Evolutionary conservation across 1,140 invertebrate species (phyloP).

Genomic region (Orussus abietinus): DNA sequence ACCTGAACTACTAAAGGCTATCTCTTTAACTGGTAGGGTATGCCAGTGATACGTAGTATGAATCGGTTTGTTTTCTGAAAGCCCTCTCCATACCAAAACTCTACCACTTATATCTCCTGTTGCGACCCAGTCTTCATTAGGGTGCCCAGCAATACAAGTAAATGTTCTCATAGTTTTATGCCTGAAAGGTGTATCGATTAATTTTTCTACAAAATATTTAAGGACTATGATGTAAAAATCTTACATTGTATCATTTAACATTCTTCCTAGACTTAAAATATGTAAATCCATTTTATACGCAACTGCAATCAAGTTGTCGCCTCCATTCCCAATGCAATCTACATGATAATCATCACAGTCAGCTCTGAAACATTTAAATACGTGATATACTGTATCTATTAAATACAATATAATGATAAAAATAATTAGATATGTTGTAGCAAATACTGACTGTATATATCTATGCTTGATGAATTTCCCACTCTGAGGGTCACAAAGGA

Average conservation of each 20-base stretch:
- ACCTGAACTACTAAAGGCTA: constrained; percentile 69
- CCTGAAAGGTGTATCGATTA: constrained; percentile 26
- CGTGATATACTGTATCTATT: no score
- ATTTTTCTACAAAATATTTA: constrained; percentile 23
- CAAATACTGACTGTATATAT: constrained; percentile 21
- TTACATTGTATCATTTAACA: background rate
- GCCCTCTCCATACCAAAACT: constrained; percentile 63
- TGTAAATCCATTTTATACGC: constrained; percentile 34
- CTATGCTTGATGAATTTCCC: constrained; percentile 25
- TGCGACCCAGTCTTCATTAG: constrained; percentile 62
- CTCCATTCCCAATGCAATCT: constrained; percentile 45
- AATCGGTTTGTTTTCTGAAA: constrained; percentile 41
- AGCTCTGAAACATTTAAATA: constrained; percentile 23
- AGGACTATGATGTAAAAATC: background rate
- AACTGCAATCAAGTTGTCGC: constrained; percentile 42
- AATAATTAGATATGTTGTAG: background rate
- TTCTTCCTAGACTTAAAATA: constrained; percentile 33
- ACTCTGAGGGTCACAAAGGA: constrained; percentile 38
- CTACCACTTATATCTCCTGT: constrained; percentile 68
- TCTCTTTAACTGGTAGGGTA: constrained; percentile 64
- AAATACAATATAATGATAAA: constrained; percentile 5
- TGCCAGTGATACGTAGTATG: constrained; percentile 76
- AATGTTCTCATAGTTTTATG: constrained; percentile 52
- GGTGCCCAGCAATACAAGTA: constrained; percentile 69
- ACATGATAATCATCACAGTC: constrained; percentile 35